A percentile compares a stretch with the other conserved stretches of the same genome.
Conservation (phyloP, 2,113 vertebrate species). For the Bubo scandiacus region DNA sequence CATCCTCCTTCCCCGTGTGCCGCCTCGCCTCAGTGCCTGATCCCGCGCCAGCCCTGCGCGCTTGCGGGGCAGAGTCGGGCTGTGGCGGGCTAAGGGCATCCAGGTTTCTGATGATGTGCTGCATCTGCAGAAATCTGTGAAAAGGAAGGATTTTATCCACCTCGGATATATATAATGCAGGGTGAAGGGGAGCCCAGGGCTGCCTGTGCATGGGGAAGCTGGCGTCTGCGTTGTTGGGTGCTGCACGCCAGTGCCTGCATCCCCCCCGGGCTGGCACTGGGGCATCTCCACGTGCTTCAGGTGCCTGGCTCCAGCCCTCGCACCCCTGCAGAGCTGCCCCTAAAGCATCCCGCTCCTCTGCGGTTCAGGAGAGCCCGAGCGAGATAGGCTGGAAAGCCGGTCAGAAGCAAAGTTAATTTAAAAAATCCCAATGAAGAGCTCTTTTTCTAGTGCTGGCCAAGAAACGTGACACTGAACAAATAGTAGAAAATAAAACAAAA, state of each 20-base stretch:
- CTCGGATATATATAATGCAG: fast-evolving
- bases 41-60: neutral
- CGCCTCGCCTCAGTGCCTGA: neutral
- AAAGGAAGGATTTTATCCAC: neutral
- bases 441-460: neutral
- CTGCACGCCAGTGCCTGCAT: fast-evolving
- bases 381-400: neutral
- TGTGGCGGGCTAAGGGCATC: neutral
- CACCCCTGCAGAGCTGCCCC: neutral
- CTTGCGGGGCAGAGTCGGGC: neutral
- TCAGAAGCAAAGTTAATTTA: neutral
- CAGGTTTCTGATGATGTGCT: fast-evolving
- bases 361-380: neutral
- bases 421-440: neutral
- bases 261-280: neutral
- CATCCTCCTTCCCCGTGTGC: neutral
- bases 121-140: neutral
- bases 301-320: neutral
- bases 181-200: neutral
- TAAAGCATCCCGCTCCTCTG: neutral
- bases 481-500: slow-evolving; percentile 9
- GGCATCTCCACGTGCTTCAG: neutral
- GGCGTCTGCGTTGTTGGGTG: fast-evolving
- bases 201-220: fast-evolving
- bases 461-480: slow-evolving; percentile 1